phyloP scores from a whole-genome alignment of 2,888 invertebrate genomes.

The Heliconius ismenius region DNA sequence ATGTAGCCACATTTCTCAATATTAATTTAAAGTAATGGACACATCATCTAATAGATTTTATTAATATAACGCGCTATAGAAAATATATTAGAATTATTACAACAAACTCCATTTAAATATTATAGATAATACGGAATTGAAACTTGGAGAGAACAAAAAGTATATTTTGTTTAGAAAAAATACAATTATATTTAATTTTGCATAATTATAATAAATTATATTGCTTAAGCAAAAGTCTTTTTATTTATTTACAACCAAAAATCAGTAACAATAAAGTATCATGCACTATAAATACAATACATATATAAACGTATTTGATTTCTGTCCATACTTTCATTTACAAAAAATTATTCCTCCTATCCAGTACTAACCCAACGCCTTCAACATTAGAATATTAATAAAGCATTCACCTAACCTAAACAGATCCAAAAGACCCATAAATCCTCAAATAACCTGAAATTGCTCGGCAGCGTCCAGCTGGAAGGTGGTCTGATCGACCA shows the following conservation, averaged over 20 bases:
- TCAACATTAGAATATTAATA: not conserved
- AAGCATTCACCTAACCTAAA: not conserved
- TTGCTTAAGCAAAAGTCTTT: not conserved
- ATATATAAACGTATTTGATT: not conserved
- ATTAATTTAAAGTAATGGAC: too few relatives aligned
- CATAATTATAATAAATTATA: not conserved
- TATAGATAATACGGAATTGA: too few relatives aligned
- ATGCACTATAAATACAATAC: not conserved
- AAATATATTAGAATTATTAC: too few relatives aligned
- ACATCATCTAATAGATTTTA: too few relatives aligned
- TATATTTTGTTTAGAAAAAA: not conserved
- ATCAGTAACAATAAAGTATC: not conserved
- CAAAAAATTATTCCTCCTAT: not conserved
- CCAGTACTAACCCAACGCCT: not conserved
- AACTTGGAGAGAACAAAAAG: too few relatives aligned
- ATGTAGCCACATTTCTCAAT: too few relatives aligned
- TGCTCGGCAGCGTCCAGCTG: constrained; percentile 64
- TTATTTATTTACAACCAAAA: not conserved
- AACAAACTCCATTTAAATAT: too few relatives aligned
- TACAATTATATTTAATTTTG: not conserved
- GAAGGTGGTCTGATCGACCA: constrained; percentile 90
- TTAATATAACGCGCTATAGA: too few relatives aligned
- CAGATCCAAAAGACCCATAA: not conserved
- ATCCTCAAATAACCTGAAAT: constrained; percentile 61
- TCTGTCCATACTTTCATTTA: not conserved